Base-by-base conservation (phyloP, 2,797 vertebrate species). In the Catostomus latipinnis region DNA sequence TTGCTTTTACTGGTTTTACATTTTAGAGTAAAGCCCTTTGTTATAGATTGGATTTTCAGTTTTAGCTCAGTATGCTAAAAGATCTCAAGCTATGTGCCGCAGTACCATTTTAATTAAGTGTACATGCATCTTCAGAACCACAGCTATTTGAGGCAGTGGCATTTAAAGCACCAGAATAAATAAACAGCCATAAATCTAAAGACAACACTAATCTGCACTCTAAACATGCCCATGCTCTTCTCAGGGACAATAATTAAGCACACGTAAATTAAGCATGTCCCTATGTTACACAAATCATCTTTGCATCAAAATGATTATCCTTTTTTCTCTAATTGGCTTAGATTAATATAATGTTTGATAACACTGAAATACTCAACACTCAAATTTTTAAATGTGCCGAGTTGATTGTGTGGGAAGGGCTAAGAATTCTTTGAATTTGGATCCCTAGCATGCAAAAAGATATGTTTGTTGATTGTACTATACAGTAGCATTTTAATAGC, bases 141-240 rank as follows among this genome's bases (percentile, higher is more conserved):
- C 34, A 11, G 74, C 80, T 85, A 87, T 87, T 86, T 86, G 11
- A 88, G 83, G 61, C 65, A 6, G 12, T 71, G 80, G 61, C 86
- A 76, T 83, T 89, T 86, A 71, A 82, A 84, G 80, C 84, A 80
- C 71, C 74, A 81, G 61, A 74, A 88, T 82, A 84, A 84, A 86
- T 87, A 34, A 84, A 82, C 75, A 67, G 53, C 6, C 61, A 63
- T 81, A 86, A 86, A 90, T 86, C 79, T 74, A 6, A 73, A 71
- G 69, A 76, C 52, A 85, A 72, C 65, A 53, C 11, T 11, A 11
- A 78, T 56, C 52, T 22, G 49, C 74, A 22, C 68, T 84, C 84
- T 83, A 81, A 67, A 81, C 78, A 76, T 84, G 79, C 9, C 63
- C 79, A 82, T 78, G 58, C 79, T 34, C 81, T 84, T 77, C 49